Evolutionary conservation across 2,797 vertebrate species (phyloP).

Genomic region (Cyclopterus lumpus): DNA sequence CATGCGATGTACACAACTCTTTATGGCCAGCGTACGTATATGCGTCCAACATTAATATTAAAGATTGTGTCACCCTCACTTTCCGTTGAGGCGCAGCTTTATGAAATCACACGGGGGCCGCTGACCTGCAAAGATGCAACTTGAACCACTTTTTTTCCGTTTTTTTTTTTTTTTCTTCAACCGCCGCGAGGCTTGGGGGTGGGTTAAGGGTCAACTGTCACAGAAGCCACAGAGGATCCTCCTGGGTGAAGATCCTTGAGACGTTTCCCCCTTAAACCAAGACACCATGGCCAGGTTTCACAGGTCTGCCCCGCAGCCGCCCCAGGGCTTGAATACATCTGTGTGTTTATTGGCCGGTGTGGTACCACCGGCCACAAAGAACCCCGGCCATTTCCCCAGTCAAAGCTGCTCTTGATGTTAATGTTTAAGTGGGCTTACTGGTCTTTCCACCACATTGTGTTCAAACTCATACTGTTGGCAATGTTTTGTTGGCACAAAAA

Average conservation of each 20-base stretch:
- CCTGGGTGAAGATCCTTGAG: conserved; percentile 74
- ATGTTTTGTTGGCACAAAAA: conserved; percentile 25
- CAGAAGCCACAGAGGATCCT: conserved; percentile 75
- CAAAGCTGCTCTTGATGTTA: conserved; percentile 44
- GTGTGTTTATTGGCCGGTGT: conserved; percentile 73
- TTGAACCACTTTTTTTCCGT: conserved; percentile 57
- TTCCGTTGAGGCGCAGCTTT: conserved; percentile 26
- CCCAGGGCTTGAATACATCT: conserved; percentile 85
- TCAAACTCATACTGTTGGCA: conserved; percentile 9
- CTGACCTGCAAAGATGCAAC: conserved; percentile 66
- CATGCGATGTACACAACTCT: not conserved
- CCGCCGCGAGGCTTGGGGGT: conserved; percentile 28
- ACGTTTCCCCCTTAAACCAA: conserved; percentile 77
- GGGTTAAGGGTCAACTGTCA: conserved; percentile 82
- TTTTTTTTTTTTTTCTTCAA: conserved; percentile 34
- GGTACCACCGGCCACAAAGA: conserved; percentile 61
- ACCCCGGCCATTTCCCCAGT: conserved; percentile 46
- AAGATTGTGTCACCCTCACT: conserved; percentile 31
- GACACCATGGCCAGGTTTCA: conserved; percentile 79
- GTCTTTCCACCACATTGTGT: conserved; percentile 15
- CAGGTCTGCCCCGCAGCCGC: conserved; percentile 82
- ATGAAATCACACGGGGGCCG: conserved; percentile 60
- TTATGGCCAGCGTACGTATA: not conserved
- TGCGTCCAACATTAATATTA: conserved; percentile 34
- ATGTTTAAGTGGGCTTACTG: conserved; percentile 54